phyloP scores from a whole-genome alignment of 1,140 invertebrate species.

The Eupristina koningsbergeri region DNA sequence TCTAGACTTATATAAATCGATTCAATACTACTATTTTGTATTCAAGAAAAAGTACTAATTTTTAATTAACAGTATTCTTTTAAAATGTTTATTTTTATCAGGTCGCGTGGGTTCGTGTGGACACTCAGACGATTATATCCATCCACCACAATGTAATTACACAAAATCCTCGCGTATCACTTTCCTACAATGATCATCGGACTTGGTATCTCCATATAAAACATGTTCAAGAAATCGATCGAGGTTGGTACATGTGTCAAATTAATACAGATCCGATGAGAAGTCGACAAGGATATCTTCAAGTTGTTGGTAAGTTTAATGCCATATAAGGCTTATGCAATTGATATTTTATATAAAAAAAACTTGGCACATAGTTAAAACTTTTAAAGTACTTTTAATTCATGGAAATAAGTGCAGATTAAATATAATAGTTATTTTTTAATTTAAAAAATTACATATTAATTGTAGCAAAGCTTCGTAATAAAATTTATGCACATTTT shows the following conservation, averaged over 20 bases:
- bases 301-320: conserved; percentile 85
- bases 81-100: conserved; percentile 63
- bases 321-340: not conserved
- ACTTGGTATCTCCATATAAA: conserved; percentile 91
- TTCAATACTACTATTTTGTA: too few relatives aligned
- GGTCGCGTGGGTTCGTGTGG: conserved; percentile 93
- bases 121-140: conserved; percentile 92
- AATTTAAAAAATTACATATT: too few relatives aligned
- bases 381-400: too few relatives aligned
- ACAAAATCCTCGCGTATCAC: conserved; percentile 87
- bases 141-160: conserved; percentile 92
- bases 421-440: too few relatives aligned
- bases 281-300: conserved; percentile 86
- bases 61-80: too few relatives aligned
- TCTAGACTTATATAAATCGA: too few relatives aligned
- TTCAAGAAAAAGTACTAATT: too few relatives aligned
- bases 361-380: too few relatives aligned
- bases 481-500: too few relatives aligned
- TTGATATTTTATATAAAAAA: too few relatives aligned
- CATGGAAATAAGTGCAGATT: too few relatives aligned
- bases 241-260: conserved; percentile 90
- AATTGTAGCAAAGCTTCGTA: too few relatives aligned
- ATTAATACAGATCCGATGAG: conserved; percentile 91
- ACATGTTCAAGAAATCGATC: conserved; percentile 85
- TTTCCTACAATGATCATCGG: conserved; percentile 89